These are phyloP conservation scores for Chaenocephalus aceratus DNA, from an alignment of 2,113 vertebrate genomes.

Conservation along the genomic window DNA sequence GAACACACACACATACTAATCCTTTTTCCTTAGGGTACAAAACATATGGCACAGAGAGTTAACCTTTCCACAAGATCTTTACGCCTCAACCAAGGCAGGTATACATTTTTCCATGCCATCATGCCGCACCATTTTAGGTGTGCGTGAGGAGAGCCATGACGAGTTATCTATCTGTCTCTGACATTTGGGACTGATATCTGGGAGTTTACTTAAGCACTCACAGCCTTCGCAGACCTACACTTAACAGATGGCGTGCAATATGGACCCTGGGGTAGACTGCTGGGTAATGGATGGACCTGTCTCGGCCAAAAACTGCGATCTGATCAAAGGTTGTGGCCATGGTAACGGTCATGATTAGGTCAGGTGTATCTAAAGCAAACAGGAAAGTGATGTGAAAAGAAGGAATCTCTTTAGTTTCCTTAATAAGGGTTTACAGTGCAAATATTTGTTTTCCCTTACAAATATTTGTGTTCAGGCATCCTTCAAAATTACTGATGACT, in stretches of 20 bases:
- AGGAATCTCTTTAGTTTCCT: background rate
- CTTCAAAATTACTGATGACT: background rate
- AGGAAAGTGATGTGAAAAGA: background rate
- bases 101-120: slow-evolving; percentile 68
- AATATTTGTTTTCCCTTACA: background rate
- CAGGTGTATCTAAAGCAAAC: background rate
- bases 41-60: slow-evolving; percentile 67
- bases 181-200: slow-evolving; percentile 56
- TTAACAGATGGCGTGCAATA: slow-evolving; percentile 71
- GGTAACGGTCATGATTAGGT: slow-evolving; percentile 12
- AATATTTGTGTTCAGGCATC: background rate
- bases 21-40: slow-evolving; percentile 26
- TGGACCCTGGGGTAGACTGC: slow-evolving; percentile 53
- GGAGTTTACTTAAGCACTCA: slow-evolving; percentile 61
- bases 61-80: slow-evolving; percentile 62
- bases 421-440: background rate
- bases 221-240: slow-evolving; percentile 18
- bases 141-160: slow-evolving; percentile 56
- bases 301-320: slow-evolving; percentile 22
- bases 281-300: slow-evolving; percentile 62
- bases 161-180: slow-evolving; percentile 54
- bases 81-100: slow-evolving; percentile 37
- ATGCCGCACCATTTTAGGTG: slow-evolving; percentile 54
- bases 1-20: slow-evolving; percentile 17
- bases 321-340: slow-evolving; percentile 49